Base-by-base conservation (phyloP, 2,797 vertebrate species). In the Xenops minutus region DNA sequence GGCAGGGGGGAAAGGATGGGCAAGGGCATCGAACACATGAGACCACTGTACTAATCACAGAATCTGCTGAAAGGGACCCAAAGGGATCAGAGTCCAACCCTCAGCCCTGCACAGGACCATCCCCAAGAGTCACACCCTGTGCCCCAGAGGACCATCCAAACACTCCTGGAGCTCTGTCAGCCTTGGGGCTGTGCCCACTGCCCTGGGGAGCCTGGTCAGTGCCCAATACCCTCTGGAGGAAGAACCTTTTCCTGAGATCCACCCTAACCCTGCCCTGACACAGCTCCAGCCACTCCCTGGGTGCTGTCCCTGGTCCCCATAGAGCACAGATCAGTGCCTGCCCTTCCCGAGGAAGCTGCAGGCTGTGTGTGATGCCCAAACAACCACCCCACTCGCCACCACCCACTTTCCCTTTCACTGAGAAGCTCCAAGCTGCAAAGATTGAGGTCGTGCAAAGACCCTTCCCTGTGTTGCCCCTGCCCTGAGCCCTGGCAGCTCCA, bases 401-500 rank as follows among this genome's bases (percentile, higher is more conserved):
- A 20, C 54, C 41, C 7, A 2, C 68, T 43, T 52, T 39, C 32
- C 6, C 1, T 72, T 24, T 34, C 48, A 10, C 32, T 4, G 16
- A 30, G 9, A 36, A 68, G 58, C 49, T 55, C 61, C 34, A 37
- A 51, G 43, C 1, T 2, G 1, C 39, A 20, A 21, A 62, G 74
- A 36, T 3, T 2, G 19, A 83, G 63, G 77, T 68, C 19, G 4
- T 9, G 21, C 67, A n/a, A 76, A 88, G 76, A 8, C 64, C 22
- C 1, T 6, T 32, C 3, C 0, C n/a, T 36, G 41, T 19, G 15
- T 2, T 12, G 5, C 8, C 48, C 26, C 41, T 2, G 1, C 56
- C 21, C 5, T 1, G 8, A 72, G 78, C 44, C 80, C 58, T 34
- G 17, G 39, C 13, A 73, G 84, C 71, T 27, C 26, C 56, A 5